These are phyloP conservation scores for Enteromius thamalakanensis DNA, from an alignment of 2,797 vertebrate species.

Conservation along the genomic window DNA sequence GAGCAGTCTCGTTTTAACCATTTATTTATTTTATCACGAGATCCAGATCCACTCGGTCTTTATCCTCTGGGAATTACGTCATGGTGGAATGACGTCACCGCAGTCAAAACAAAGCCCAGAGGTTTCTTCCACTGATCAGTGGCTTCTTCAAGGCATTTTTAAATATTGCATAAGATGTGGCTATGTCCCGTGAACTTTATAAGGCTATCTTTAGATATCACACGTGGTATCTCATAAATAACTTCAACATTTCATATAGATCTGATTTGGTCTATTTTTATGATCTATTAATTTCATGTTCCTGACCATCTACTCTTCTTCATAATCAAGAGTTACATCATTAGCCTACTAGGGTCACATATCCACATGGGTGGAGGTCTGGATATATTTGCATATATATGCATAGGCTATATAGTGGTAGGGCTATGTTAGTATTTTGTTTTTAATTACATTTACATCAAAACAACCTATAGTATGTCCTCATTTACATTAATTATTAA, in stretches of 20 bases:
- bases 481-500: neutral
- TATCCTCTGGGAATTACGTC: neutral
- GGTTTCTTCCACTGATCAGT: neutral
- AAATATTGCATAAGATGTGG: neutral
- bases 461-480: neutral
- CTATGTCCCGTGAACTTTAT: neutral
- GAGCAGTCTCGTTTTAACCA: neutral
- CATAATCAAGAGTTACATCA: neutral
- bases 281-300: neutral
- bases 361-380: neutral
- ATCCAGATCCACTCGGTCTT: neutral
- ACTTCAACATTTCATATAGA: neutral
- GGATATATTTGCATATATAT: neutral
- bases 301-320: neutral
- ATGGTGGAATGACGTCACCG: constrained; percentile 40
- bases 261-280: neutral
- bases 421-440: neutral
- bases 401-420: neutral
- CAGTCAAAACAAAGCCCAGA: neutral
- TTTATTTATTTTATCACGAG: neutral
- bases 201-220: neutral
- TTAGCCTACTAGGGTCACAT: neutral
- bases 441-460: neutral
- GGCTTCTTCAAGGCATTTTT: neutral
- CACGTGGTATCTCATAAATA: neutral